phyloP scores from a whole-genome alignment of 2,797 vertebrate species.

The Austrolebias charrua region DNA sequence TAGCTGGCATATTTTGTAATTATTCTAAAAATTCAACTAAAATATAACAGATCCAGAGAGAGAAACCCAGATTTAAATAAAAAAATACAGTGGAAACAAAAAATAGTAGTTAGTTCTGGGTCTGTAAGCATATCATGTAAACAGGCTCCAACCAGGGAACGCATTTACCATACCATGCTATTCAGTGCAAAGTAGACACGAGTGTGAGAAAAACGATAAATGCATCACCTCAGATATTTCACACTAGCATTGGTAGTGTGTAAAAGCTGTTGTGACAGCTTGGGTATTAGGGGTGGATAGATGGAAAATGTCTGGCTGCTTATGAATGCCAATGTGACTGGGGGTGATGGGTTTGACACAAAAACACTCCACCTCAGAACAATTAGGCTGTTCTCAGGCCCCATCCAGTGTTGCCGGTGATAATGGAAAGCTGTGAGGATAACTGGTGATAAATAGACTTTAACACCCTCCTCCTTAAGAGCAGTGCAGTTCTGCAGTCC shows the following conservation, averaged over 20 bases:
- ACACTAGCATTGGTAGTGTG: constrained; percentile 74
- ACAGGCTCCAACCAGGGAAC: constrained; percentile 70
- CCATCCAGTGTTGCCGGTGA: constrained; percentile 78
- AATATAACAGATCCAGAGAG: constrained; percentile 24
- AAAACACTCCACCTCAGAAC: constrained; percentile 79
- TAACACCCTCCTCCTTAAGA: constrained; percentile 78
- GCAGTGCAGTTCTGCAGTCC: constrained; percentile 73
- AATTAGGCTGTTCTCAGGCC: constrained; percentile 79
- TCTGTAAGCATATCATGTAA: constrained; percentile 73
- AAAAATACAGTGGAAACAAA: constrained; percentile 15
- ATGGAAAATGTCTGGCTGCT: constrained; percentile 77
- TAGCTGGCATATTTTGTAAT: neutral
- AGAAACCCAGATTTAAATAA: neutral
- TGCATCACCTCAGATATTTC: constrained; percentile 81
- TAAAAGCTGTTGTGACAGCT: constrained; percentile 81
- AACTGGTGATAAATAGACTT: constrained; percentile 81
- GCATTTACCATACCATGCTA: constrained; percentile 70
- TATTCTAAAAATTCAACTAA: constrained; percentile 12
- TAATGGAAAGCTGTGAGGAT: constrained; percentile 81
- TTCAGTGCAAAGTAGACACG: constrained; percentile 73
- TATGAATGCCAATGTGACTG: constrained; percentile 77
- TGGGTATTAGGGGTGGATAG: constrained; percentile 76
- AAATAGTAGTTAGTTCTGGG: constrained; percentile 55
- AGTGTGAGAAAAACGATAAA: constrained; percentile 81
- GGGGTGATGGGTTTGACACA: constrained; percentile 75